A percentile compares a stretch with the other conserved stretches of the same genome.
These are phyloP conservation scores for Chesias legatella DNA, from an alignment of 2,888 invertebrate genomes.

Conservation along the genomic window DNA sequence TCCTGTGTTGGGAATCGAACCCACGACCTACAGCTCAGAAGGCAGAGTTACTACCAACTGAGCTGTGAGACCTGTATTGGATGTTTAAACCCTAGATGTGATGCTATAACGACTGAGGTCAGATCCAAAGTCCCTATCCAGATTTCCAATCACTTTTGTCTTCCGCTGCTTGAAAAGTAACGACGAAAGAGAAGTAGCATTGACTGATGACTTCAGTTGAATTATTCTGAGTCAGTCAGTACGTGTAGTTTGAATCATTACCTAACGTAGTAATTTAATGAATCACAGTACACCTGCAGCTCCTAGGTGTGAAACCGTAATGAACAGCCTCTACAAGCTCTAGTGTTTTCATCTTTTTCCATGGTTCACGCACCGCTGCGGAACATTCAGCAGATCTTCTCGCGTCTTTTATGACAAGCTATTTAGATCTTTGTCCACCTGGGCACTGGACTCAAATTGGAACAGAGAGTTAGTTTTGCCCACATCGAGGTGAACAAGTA, in stretches of 20 bases:
- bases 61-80: too few relatives aligned
- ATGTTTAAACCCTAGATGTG: too few relatives aligned
- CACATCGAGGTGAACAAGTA: slow-evolving; percentile 66
- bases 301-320: slow-evolving; percentile 2
- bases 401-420: slow-evolving; percentile 35
- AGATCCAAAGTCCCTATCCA: too few relatives aligned
- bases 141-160: too few relatives aligned
- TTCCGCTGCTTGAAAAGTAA: slow-evolving; percentile 1
- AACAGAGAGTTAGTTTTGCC: slow-evolving; percentile 4
- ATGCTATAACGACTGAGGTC: too few relatives aligned
- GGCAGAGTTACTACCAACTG: too few relatives aligned
- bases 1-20: too few relatives aligned
- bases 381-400: slow-evolving; percentile 55
- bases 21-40: too few relatives aligned
- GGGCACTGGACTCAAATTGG: slow-evolving; percentile 10
- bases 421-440: slow-evolving; percentile 40
- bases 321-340: slow-evolving; percentile 30
- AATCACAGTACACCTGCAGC: slow-evolving; percentile 25
- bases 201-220: slow-evolving; percentile 14
- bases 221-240: slow-evolving; percentile 19
- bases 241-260: slow-evolving; percentile 11
- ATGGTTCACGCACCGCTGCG: slow-evolving; percentile 73
- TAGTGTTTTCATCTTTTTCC: slow-evolving; percentile 49
- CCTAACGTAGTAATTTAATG: slow-evolving; percentile 20
- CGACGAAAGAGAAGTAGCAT: slow-evolving; percentile 3